Percentiles rank a stretch among this genome's conserved stretches.
These are phyloP conservation scores for Ooceraea biroi DNA, from an alignment of 1,140 invertebrate genomes.

Conservation along the genomic window DNA sequence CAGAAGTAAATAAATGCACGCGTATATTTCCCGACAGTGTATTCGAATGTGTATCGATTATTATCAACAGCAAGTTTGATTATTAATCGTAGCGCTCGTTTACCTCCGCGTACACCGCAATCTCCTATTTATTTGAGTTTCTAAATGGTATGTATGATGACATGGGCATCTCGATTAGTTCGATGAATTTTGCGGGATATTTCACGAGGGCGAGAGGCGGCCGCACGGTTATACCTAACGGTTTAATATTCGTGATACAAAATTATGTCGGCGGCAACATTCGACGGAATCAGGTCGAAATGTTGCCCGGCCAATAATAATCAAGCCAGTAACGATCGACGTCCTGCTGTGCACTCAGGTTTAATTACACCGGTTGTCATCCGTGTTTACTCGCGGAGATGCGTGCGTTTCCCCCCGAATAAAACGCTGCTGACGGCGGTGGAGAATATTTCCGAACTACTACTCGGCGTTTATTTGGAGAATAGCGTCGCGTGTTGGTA, in stretches of 20 bases:
- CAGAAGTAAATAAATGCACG: not conserved
- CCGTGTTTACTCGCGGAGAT: constrained; percentile 70
- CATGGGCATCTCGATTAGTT: constrained; percentile 60
- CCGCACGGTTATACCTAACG: constrained; percentile 71
- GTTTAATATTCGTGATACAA: constrained; percentile 75
- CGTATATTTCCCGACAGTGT: not conserved
- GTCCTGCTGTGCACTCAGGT: constrained; percentile 72
- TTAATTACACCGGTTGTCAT: constrained; percentile 76
- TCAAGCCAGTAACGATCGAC: constrained; percentile 72
- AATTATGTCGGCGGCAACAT: constrained; percentile 69
- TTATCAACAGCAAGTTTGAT: constrained; percentile 3
- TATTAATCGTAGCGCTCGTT: constrained; percentile 24
- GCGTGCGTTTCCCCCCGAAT: constrained; percentile 59
- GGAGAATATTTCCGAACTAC: constrained; percentile 56
- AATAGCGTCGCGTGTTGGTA: constrained; percentile 14
- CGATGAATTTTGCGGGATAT: constrained; percentile 69
- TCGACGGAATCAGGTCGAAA: constrained; percentile 73
- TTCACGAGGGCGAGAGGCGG: constrained; percentile 55
- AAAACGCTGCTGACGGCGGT: constrained; percentile 30
- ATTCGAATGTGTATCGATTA: constrained; percentile 26
- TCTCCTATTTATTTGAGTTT: constrained; percentile 37
- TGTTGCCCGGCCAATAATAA: constrained; percentile 74
- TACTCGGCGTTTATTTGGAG: constrained; percentile 46
- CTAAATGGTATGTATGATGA: constrained; percentile 27
- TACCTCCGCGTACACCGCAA: constrained; percentile 11